Base-by-base conservation (phyloP, 2,113 vertebrate species). In the Lepus timidus region DNA sequence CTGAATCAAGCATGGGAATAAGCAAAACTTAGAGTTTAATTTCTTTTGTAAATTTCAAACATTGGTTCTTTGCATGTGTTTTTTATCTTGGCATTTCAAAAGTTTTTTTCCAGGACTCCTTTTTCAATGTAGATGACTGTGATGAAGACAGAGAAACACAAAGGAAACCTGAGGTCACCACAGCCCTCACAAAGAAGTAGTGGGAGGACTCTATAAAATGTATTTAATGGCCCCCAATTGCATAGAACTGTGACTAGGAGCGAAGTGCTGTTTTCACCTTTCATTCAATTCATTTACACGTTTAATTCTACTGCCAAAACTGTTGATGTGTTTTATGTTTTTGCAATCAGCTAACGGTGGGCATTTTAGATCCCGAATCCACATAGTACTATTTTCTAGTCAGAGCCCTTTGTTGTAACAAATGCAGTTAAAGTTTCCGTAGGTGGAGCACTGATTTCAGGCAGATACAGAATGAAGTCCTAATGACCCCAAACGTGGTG, bases 241-340 rank as follows among this genome's bases (percentile, higher is more conserved):
- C 36, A 94, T 0, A 61, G 3, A 95, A 87, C 64, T 4, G 1
- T 39, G 93, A 81, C 86, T 70, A 76, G 85, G 64, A 92, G 67
- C 61, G 73, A 11, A 96, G 86, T 0, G 0, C 3, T 95, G 70
- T 19, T 51, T 88, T 61, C 39, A 88, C 80, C 95, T 97, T 91
- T 95, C 94, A 95, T 44, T 39, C 1, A 31, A 93, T 76, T 97
- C 95, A 96, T 85, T 96, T 96, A 85, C 0, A 97, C 22, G 29
- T 95, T 97, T 97, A 97, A 95, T 90, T 94, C 89, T 83, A 65
- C 4, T 92, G 78, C 78, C 95, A 78, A 25, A 94, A 80, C 68
- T 96, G 89, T 93, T 97, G 92, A 88, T 55, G 71, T 83, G 84
- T 97, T 96, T 95, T 94, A 95, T 90, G 93, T 93, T 97, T 97